Evolutionary conservation across 2,888 invertebrate species (phyloP), one percentile per base, ranked within the genome.

Genomic region (Crepidodera aurea): DNA sequence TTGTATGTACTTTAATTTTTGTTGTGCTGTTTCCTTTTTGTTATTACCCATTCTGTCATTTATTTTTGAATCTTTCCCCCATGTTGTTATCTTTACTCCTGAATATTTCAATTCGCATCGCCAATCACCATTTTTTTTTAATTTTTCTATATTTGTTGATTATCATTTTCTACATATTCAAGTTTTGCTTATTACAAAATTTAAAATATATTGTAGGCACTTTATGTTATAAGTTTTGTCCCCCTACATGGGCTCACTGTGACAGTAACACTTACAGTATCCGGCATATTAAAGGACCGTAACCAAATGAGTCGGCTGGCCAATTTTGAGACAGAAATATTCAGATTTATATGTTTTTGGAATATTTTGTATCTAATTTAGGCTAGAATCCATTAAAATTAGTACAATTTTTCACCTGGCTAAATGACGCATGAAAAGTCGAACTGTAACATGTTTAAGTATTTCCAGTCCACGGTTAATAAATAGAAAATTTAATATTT

Each of bases 331-430:
- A 44, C 44, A 6, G 5, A 44, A 44, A 44, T 44, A 44, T 44
- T 44, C 22, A 44, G 44, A 44, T 44, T 44, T 44, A 44, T 44
- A 22, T 44, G 44, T 44, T 44, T 44, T 44, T 44, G 2, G n/a
- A 13, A 44, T 22, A 44, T 22, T 13, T 22, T 13, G 44, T 22
- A 6, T 12, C 22, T 44, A 22, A 44, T 22, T 19, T 44, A 19
- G 22, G 22, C 10, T 25, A 25, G 3, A 44, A n/a, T 6, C 44
- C n/a, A 44, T 44, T 44, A 44, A 44, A 44, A 44, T 13, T 10
- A 22, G 13, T 22, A 19, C 2, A 8, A 7, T 15, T 44, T 12
- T 10, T 44, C 44, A 44, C 44, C 44, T 44, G 22, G 7, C 12
- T 22, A 44, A 44, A 44, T 44, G 25, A 19, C 22, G 44, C 25